Evolutionary conservation across 2,797 vertebrate genomes (phyloP).

Genomic region (Petrocephalus sullivani): DNA sequence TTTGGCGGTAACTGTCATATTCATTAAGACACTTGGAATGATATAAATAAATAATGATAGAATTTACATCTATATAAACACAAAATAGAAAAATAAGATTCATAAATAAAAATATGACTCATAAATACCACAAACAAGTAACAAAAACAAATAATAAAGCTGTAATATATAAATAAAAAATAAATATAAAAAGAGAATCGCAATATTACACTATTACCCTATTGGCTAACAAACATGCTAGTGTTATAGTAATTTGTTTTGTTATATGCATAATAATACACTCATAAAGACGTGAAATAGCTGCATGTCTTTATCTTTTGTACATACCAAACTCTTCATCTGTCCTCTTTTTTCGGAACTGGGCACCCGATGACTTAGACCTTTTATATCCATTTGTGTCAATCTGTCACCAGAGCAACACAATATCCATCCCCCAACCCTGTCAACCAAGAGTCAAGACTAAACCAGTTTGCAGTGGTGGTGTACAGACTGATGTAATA

Average conservation of each 20-base stretch:
- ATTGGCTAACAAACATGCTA: background rate
- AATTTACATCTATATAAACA: background rate
- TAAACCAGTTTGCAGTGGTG: background rate
- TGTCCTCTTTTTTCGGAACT: background rate
- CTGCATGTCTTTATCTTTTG: background rate
- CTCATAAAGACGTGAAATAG: background rate
- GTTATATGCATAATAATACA: background rate
- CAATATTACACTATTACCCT: background rate
- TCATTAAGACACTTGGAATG: background rate
- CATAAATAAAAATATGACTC: background rate
- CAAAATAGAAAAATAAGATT: background rate
- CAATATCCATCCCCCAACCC: background rate
- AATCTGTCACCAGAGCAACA: background rate
- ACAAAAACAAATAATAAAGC: background rate
- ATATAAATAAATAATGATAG: background rate
- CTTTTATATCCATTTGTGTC: background rate
- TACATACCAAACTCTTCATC: background rate
- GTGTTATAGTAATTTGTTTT: background rate
- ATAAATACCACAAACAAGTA: background rate
- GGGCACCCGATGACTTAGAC: background rate
- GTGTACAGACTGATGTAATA: background rate
- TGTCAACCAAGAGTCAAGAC: background rate
- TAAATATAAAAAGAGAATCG: background rate
- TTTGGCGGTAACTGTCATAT: background rate
- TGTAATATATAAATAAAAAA: background rate